Percentiles rank a stretch among this genome's conserved stretches.
These are phyloP conservation scores for Ceraclea dissimilis DNA, from an alignment of 2,888 invertebrate genomes.

Conservation along the genomic window DNA sequence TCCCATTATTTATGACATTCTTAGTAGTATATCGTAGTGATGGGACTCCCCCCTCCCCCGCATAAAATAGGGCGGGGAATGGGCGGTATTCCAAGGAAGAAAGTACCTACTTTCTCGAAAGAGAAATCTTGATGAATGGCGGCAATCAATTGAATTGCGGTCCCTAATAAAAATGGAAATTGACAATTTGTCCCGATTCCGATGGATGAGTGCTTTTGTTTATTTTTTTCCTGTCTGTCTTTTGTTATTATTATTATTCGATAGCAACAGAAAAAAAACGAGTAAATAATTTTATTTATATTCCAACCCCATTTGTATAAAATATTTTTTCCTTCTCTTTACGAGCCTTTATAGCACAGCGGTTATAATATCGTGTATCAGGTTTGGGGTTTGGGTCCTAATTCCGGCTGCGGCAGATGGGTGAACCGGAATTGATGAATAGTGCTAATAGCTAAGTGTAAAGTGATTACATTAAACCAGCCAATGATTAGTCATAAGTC, in stretches of 20 bases:
- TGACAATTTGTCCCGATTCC: constrained; percentile 18
- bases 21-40: constrained; percentile 15
- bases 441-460: too few species aligned
- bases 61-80: too few species aligned
- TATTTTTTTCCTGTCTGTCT: constrained; percentile 12
- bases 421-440: too few species aligned
- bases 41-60: not conserved
- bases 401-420: too few species aligned
- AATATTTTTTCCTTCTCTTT: too few species aligned
- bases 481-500: too few species aligned
- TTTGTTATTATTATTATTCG: constrained; percentile 2
- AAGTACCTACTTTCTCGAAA: not conserved
- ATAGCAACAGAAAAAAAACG: not conserved
- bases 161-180: constrained; percentile 23
- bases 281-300: not conserved
- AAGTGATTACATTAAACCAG: too few species aligned
- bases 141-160: constrained; percentile 21
- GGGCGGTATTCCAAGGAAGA: too few species aligned
- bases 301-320: not conserved
- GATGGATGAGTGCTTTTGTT: constrained; percentile 13
- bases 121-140: constrained; percentile 18
- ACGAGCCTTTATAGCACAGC: too few species aligned
- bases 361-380: too few species aligned
- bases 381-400: too few species aligned
- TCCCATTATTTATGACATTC: constrained; percentile 21